Evolutionary conservation across 2,888 invertebrate species (phyloP).

Genomic region (Fragum fragum): DNA sequence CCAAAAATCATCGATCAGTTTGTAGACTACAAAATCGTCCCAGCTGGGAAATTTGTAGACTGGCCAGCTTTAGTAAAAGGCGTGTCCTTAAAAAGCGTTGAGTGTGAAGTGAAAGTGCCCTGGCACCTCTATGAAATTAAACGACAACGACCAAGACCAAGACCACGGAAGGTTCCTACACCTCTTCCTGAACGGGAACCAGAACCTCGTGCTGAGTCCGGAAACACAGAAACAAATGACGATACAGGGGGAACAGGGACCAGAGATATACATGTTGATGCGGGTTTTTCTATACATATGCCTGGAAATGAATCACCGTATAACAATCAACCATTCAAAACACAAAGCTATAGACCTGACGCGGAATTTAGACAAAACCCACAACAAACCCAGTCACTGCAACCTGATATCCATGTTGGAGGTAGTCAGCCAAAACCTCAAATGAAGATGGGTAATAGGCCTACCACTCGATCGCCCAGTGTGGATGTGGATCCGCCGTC

Average conservation of each 20-base stretch:
- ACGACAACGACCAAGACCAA: background rate
- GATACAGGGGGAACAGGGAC: too few relatives aligned
- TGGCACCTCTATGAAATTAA: conserved; percentile 38
- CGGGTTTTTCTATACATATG: too few relatives aligned
- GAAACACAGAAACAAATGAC: background rate
- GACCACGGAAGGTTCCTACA: background rate
- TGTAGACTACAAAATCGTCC: conserved; percentile 5
- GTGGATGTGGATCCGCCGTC: too few relatives aligned
- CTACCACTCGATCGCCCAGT: too few relatives aligned
- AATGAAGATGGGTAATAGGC: background rate
- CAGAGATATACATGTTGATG: too few relatives aligned
- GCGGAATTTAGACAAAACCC: too few relatives aligned
- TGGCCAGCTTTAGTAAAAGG: conserved; percentile 54
- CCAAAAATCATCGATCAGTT: conserved; percentile 34
- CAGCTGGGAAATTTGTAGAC: conserved; percentile 29
- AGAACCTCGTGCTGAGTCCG: background rate
- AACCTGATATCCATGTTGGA: too few relatives aligned
- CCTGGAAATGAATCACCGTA: too few relatives aligned
- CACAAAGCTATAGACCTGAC: too few relatives aligned
- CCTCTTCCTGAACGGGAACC: background rate
- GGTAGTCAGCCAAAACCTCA: background rate
- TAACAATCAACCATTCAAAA: too few relatives aligned
- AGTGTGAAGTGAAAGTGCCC: conserved; percentile 15
- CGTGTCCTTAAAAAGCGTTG: background rate
- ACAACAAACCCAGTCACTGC: too few relatives aligned